These are phyloP conservation scores for Himalopsyche japonica DNA, from an alignment of 2,888 invertebrate species.

Conservation along the genomic window DNA sequence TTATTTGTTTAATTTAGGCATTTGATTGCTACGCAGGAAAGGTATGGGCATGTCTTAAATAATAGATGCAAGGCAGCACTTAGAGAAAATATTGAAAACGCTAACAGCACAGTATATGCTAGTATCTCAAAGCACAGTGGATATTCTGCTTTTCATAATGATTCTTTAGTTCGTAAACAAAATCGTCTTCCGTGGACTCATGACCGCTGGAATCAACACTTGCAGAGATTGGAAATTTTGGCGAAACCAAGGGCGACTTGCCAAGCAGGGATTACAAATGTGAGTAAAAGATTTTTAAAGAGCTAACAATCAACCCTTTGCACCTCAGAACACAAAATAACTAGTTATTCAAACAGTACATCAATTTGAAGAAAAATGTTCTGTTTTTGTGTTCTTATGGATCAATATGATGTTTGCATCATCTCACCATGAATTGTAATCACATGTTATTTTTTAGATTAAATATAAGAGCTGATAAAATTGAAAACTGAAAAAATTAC, in stretches of 20 bases:
- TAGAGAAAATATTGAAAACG: not conserved
- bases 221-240: not conserved
- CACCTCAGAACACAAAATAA: no score
- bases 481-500: no score
- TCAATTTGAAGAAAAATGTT: no score
- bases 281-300: no score
- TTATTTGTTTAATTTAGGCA: not conserved
- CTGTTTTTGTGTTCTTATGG: no score
- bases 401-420: no score
- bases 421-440: no score
- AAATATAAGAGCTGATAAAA: no score
- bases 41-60: not conserved
- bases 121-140: not conserved
- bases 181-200: not conserved
- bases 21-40: not conserved
- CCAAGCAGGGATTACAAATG: not conserved
- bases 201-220: not conserved
- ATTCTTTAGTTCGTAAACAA: not conserved
- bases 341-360: no score
- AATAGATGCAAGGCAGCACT: not conserved
- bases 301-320: no score
- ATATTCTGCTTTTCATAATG: not conserved
- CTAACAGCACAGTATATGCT: not conserved
- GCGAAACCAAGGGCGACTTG: not conserved
- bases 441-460: no score